phyloP scores from a whole-genome alignment of 2,797 vertebrate genomes.

The Ibycter americanus region DNA sequence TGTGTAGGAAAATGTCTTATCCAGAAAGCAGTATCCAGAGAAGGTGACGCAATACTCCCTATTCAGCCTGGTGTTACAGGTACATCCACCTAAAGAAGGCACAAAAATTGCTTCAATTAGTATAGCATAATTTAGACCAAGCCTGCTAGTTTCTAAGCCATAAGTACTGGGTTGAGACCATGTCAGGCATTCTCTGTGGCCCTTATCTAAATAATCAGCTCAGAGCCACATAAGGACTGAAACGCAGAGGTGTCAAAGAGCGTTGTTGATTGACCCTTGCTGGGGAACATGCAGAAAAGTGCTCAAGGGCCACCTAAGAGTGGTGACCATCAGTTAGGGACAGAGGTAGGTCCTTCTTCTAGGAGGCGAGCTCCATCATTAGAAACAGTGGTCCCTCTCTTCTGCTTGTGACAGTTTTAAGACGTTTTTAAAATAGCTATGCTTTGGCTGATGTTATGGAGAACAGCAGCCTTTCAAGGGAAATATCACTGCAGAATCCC shows the following conservation, averaged over 20 bases:
- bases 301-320: neutral
- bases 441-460: neutral
- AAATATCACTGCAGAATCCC: neutral
- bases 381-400: neutral
- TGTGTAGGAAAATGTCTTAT: neutral
- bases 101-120: neutral
- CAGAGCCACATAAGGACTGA: neutral
- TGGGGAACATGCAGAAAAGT: neutral
- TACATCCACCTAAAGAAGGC: neutral
- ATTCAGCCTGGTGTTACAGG: neutral
- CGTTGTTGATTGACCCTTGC: neutral
- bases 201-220: neutral
- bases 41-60: rapidly evolving
- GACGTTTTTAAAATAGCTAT: neutral
- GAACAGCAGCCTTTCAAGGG: neutral
- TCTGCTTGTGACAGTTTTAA: neutral
- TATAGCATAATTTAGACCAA: neutral
- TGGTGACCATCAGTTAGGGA: neutral
- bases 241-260: neutral
- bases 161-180: neutral
- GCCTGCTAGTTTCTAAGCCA: neutral
- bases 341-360: neutral
- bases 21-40: neutral
- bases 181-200: neutral
- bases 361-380: rapidly evolving